Evolutionary conservation across 2,888 invertebrate genomes (phyloP).

Genomic region (Meiosimyza platycephala): DNA sequence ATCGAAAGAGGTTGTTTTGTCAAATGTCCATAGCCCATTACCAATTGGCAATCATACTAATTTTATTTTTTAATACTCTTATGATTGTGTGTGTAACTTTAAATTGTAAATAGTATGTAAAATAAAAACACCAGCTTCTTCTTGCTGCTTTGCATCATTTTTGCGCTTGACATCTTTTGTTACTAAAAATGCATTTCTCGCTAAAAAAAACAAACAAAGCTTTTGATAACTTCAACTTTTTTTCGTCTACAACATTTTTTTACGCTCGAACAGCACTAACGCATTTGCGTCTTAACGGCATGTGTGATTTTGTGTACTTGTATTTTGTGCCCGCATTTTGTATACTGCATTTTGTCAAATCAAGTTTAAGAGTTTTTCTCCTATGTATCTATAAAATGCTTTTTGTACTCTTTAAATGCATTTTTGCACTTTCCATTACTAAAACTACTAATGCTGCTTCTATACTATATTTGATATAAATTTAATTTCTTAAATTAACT

Average conservation of each 20-base stretch:
- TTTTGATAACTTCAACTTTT: no score
- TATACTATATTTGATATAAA: constrained; percentile 27
- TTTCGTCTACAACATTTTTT: no score
- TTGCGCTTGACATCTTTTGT: no score
- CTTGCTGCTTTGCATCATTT: no score
- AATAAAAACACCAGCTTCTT: no score
- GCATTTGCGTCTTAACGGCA: constrained; percentile 19
- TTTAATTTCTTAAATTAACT: constrained; percentile 34
- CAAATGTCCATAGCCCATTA: no score
- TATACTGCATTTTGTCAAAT: constrained; percentile 34
- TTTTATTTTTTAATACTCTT: no score
- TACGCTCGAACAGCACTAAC: background rate
- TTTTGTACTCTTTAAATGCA: constrained; percentile 34
- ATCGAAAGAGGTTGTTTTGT: no score
- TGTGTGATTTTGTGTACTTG: constrained; percentile 13
- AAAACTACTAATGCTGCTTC: constrained; percentile 36
- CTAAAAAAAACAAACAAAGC: no score
- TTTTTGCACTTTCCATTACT: constrained; percentile 37
- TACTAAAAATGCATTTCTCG: no score
- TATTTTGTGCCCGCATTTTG: constrained; percentile 33
- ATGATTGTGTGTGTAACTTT: no score
- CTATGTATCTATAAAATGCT: constrained; percentile 12
- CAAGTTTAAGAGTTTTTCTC: constrained; percentile 31
- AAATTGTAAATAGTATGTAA: no score
- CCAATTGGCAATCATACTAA: background rate